Base-by-base conservation (phyloP, 2,797 vertebrate species). In the Halcyon smyrnensis region DNA sequence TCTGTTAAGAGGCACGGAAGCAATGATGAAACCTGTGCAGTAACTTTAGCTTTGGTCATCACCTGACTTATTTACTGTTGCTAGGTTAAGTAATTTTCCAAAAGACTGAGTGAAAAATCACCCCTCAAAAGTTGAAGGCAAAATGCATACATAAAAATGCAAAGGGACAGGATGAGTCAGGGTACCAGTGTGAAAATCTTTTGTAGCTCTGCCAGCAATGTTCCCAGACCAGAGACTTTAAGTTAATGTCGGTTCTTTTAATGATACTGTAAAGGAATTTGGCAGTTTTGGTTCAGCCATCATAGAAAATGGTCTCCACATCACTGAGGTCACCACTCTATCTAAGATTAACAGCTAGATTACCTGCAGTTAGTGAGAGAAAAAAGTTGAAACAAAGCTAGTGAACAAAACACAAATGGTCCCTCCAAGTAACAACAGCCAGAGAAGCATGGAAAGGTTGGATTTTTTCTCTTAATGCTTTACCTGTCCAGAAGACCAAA, bases 11-110 rank as follows among this genome's bases (percentile, higher is more conserved):
- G 34, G 57, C 86, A 79, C 12, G 6, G 74, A 89, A 91, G 86
- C 56, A 89, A 62, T 9, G 36, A 70, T 32, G 90, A 91, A 90
- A 87, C 65, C 84, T 85, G 62, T 62, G 87, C 28, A 50, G 87
- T 50, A 91, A 87, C 81, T 83, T 87, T 1, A 69, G 78, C 54
- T 93, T 78, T 69, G 21, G 59, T 71, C 75, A 46, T 89, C 82
- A 57, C 60, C 75, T 92, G 62, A 39, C 53, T 94, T 92, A 96
- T 94, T 93, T 93, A 85, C 64, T 92, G 71, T 50, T 93, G 71
- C 90, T 75, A 76, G 69, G 54, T 81, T 41, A 93, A 94, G 71
- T 51, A 68, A 83, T 85, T 91, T 95, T 73, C 68, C 78, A 68
- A 41, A 91, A 77, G 56, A 36, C 37, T 77, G 71, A 83, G 60